Conservation (phyloP, 2,888 invertebrate species). For the Ochropleura leucogaster region DNA sequence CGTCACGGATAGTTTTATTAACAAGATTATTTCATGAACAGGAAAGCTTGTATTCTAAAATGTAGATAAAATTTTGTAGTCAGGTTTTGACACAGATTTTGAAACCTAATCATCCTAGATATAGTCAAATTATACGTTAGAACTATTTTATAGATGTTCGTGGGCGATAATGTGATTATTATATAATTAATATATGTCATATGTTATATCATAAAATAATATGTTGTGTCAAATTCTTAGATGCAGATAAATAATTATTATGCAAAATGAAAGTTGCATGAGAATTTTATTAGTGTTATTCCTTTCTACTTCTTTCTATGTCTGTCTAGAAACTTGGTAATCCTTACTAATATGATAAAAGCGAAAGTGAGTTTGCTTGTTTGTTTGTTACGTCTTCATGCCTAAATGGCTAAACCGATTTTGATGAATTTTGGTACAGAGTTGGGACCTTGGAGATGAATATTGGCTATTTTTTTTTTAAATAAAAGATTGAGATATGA, state of each 20-base stretch:
- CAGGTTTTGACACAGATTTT: conserved; percentile 40
- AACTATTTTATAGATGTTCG: conserved; percentile 13
- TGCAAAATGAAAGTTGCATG: conserved; percentile 46
- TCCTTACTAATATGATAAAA: too few relatives aligned
- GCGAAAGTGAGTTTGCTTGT: too few relatives aligned
- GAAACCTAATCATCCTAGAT: conserved; percentile 49
- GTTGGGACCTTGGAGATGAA: too few relatives aligned
- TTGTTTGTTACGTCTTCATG: too few relatives aligned
- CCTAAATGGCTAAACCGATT: too few relatives aligned
- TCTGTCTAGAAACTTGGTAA: neutral
- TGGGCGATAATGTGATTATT: conserved; percentile 41
- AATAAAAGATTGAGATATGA: too few relatives aligned
- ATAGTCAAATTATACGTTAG: conserved; percentile 43
- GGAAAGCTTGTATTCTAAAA: conserved; percentile 22
- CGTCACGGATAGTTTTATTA: neutral
- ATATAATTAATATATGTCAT: too few relatives aligned
- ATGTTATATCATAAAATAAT: too few relatives aligned
- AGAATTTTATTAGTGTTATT: neutral
- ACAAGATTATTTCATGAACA: neutral
- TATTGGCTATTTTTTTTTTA: too few relatives aligned
- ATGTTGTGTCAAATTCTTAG: conserved; percentile 28
- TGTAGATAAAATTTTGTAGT: conserved; percentile 13
- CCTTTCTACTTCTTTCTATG: neutral
- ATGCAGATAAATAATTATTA: conserved; percentile 23
- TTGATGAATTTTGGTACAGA: too few relatives aligned